Conservation (phyloP, 2,797 vertebrate species). For the Austrolebias charrua region DNA sequence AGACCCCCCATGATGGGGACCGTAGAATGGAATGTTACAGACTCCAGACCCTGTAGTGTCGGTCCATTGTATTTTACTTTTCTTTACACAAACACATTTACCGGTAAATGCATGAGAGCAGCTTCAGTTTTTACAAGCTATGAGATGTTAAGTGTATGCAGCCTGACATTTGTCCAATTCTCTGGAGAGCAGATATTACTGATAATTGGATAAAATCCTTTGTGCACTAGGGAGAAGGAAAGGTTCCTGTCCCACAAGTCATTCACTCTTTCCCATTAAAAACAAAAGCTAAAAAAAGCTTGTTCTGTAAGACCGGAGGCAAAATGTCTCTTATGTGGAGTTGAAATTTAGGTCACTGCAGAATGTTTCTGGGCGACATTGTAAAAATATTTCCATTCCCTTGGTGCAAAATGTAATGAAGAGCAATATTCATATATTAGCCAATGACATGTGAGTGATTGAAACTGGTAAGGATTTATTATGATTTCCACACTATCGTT, state of each 20-base stretch:
- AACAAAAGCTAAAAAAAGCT: conserved; percentile 23
- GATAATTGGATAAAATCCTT: conserved; percentile 30
- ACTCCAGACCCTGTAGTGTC: background rate
- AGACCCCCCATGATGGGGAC: background rate
- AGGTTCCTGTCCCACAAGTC: conserved; percentile 24
- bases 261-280: conserved; percentile 30
- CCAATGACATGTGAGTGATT: background rate
- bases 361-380: conserved; percentile 5
- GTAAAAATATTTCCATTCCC: conserved; percentile 1
- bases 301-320: conserved; percentile 21
- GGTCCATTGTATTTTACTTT: background rate
- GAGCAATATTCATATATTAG: background rate
- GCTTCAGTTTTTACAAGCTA: conserved; percentile 14
- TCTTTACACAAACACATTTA: background rate
- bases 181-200: conserved; percentile 34
- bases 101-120: conserved; percentile 1
- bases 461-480: background rate
- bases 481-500: conserved; percentile 4
- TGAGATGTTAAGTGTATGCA: conserved; percentile 20
- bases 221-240: conserved; percentile 47
- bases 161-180: conserved; percentile 49
- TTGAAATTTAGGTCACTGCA: conserved; percentile 19
- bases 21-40: background rate
- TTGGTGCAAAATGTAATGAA: background rate
- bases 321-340: conserved; percentile 9